Percentiles rank a stretch among this genome's conserved stretches.
These are phyloP conservation scores for Proisotoma minuta DNA, from an alignment of 2,888 invertebrate genomes.

Conservation along the genomic window DNA sequence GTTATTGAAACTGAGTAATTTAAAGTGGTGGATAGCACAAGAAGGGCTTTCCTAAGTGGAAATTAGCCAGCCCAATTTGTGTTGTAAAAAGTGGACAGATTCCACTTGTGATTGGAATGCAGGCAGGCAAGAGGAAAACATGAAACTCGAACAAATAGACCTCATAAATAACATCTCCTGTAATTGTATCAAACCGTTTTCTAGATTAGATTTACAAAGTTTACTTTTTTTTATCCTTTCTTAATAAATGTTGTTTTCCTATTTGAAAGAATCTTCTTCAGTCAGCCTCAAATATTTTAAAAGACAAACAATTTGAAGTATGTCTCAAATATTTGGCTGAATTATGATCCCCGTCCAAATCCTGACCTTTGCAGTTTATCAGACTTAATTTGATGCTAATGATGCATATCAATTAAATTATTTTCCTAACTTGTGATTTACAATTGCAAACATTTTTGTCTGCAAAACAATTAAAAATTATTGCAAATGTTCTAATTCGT, in stretches of 20 bases:
- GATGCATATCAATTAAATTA: constrained; percentile 40
- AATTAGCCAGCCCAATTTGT: background rate
- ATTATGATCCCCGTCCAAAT: constrained; percentile 43
- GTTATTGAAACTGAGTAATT: no score
- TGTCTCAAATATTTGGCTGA: constrained; percentile 21
- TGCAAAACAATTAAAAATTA: no score
- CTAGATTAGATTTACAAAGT: constrained; percentile 9
- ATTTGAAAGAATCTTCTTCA: background rate
- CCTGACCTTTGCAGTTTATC: constrained; percentile 42
- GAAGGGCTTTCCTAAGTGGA: background rate
- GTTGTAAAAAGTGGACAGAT: constrained; percentile 7
- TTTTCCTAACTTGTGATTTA: background rate
- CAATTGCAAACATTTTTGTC: background rate
- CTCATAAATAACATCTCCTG: constrained; percentile 13
- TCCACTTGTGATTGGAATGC: constrained; percentile 1
- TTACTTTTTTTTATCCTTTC: constrained; percentile 7
- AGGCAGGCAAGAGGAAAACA: constrained; percentile 1
- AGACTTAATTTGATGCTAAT: constrained; percentile 46
- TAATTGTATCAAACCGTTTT: constrained; percentile 8
- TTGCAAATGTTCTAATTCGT: no score
- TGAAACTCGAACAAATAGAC: constrained; percentile 7
- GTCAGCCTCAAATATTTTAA: background rate
- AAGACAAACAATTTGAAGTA: background rate
- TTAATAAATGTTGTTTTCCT: background rate
- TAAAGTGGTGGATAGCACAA: background rate